Evolutionary conservation across 2,888 invertebrate species (phyloP).

Genomic region (Ennomos quercinarius): DNA sequence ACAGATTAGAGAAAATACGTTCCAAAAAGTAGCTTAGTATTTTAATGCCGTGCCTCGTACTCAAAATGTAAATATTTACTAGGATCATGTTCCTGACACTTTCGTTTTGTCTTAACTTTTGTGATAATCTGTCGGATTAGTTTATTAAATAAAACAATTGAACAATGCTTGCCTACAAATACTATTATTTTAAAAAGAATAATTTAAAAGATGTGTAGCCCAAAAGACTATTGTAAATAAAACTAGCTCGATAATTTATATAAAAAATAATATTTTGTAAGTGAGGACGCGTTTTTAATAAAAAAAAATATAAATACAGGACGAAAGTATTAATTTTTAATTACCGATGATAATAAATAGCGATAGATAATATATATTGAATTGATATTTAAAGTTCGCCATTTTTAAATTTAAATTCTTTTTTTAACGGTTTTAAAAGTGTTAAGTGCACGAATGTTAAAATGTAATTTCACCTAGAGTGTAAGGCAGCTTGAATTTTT

Average conservation of each 20-base stretch:
- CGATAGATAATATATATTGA: constrained; percentile 49
- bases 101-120: constrained; percentile 49
- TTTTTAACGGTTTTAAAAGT: constrained; percentile 39
- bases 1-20: no score
- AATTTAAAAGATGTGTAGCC: constrained; percentile 64
- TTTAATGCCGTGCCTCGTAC: constrained; percentile 9
- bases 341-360: constrained; percentile 78
- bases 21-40: no score
- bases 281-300: constrained; percentile 68
- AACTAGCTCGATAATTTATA: constrained; percentile 71
- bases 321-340: constrained; percentile 72
- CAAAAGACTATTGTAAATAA: constrained; percentile 81
- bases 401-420: constrained; percentile 23
- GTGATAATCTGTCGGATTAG: constrained; percentile 51
- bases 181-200: constrained; percentile 57
- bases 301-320: constrained; percentile 53
- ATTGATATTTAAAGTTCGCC: constrained; percentile 26
- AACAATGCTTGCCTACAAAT: constrained; percentile 74
- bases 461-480: constrained; percentile 66
- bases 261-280: constrained; percentile 66
- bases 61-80: constrained; percentile 65
- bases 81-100: constrained; percentile 65
- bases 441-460: constrained; percentile 66
- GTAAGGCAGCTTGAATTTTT: constrained; percentile 54
- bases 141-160: constrained; percentile 52